These are phyloP conservation scores for Scleropages formosus DNA, from an alignment of 2,797 vertebrate genomes.

Conservation along the genomic window DNA sequence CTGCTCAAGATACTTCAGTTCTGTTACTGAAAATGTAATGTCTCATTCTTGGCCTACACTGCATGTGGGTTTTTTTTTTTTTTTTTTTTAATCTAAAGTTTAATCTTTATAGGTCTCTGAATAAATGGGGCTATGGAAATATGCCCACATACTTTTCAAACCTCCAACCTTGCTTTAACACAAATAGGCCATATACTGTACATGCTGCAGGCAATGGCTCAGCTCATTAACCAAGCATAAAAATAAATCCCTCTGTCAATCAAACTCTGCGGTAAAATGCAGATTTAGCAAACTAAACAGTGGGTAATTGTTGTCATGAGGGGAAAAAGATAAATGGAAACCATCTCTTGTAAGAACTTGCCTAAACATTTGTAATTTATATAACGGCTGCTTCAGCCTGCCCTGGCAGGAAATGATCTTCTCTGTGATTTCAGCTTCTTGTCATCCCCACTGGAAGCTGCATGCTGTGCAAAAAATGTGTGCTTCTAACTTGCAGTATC, in stretches of 20 bases:
- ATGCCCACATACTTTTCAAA: not conserved
- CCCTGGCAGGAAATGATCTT: not conserved
- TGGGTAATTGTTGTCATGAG: conserved; percentile 5
- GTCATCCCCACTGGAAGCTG: not conserved
- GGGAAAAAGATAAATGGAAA: not conserved
- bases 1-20: too few species aligned
- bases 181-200: not conserved
- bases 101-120: not conserved
- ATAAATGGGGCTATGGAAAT: not conserved
- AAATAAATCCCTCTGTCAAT: conserved; percentile 13
- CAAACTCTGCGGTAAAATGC: conserved; percentile 13
- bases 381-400: not conserved
- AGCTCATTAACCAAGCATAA: not conserved
- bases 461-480: not conserved
- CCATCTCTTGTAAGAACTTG: conserved; percentile 16
- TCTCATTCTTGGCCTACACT: not conserved
- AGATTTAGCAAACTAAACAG: conserved; percentile 14
- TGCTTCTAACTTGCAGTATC: not conserved
- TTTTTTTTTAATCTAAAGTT: not conserved
- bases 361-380: not conserved
- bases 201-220: not conserved
- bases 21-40: too few species aligned
- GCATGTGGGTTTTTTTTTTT: not conserved
- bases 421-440: too few species aligned
- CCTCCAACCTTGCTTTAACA: not conserved